Conservation (phyloP, 2,113 vertebrate genomes). For the Okapia johnstoni region DNA sequence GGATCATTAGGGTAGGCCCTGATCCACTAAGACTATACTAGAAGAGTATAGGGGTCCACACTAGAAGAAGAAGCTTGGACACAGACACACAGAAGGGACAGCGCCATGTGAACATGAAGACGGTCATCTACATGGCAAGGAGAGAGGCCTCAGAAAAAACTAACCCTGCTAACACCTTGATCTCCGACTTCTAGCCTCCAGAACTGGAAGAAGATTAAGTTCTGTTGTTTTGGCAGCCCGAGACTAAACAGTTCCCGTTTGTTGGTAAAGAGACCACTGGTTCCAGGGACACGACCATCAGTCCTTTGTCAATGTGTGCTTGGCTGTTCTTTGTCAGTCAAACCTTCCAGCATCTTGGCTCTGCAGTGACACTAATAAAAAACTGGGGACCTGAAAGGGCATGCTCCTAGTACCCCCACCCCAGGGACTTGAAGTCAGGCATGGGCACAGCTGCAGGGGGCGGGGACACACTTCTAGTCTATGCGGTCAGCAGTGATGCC, state of each 20-base stretch:
- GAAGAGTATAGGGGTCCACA: not conserved
- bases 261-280: not conserved
- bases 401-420: not conserved
- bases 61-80: not conserved
- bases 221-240: not conserved
- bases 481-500: not conserved
- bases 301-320: not conserved
- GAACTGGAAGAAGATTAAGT: not conserved
- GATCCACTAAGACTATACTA: not conserved
- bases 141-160: not conserved
- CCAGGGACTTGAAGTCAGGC: not conserved
- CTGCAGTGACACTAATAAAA: not conserved
- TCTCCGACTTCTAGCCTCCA: not conserved
- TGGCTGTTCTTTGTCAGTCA: not conserved
- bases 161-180: not conserved
- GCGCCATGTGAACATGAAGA: fast-evolving
- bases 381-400: not conserved
- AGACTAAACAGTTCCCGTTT: not conserved
- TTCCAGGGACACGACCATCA: not conserved
- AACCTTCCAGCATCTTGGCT: not conserved
- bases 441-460: not conserved
- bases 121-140: not conserved
- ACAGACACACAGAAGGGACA: fast-evolving
- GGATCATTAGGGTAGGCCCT: not conserved
- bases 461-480: fast-evolving